These are phyloP conservation scores for Escarpia spicata DNA, from an alignment of 2,888 invertebrate genomes.

Conservation along the genomic window DNA sequence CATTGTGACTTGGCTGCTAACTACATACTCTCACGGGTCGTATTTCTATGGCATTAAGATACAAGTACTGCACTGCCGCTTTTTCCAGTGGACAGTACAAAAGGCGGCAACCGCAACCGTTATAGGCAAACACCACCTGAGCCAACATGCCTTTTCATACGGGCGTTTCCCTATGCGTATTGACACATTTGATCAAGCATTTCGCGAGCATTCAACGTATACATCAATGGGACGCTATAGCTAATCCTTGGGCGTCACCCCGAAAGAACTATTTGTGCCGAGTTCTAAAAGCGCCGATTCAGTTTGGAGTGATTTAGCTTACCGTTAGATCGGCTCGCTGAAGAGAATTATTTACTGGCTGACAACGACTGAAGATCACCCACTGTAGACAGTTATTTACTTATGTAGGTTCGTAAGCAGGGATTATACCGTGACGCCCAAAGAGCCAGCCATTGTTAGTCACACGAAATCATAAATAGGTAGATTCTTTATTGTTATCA, in stretches of 20 bases:
- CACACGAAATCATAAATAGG: too few species aligned
- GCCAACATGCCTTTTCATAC: neutral
- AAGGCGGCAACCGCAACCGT: neutral
- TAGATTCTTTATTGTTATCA: too few species aligned
- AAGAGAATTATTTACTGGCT: neutral
- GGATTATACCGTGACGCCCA: neutral
- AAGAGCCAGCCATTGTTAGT: too few species aligned
- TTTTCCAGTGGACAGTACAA: neutral
- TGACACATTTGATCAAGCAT: neutral
- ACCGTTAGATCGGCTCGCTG: neutral
- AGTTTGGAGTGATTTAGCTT: neutral
- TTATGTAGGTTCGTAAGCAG: neutral
- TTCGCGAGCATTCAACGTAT: neutral
- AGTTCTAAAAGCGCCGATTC: neutral
- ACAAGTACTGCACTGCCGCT: neutral
- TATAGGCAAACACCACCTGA: neutral
- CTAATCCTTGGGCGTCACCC: neutral
- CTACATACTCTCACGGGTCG: neutral
- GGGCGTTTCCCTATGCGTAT: neutral
- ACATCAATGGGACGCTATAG: neutral
- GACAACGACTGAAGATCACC: neutral
- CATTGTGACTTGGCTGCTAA: neutral
- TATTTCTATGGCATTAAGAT: neutral
- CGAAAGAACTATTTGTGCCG: neutral
- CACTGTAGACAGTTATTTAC: neutral